Evolutionary conservation across 2,113 vertebrate species (phyloP).

Genomic region (Tautogolabrus adspersus): DNA sequence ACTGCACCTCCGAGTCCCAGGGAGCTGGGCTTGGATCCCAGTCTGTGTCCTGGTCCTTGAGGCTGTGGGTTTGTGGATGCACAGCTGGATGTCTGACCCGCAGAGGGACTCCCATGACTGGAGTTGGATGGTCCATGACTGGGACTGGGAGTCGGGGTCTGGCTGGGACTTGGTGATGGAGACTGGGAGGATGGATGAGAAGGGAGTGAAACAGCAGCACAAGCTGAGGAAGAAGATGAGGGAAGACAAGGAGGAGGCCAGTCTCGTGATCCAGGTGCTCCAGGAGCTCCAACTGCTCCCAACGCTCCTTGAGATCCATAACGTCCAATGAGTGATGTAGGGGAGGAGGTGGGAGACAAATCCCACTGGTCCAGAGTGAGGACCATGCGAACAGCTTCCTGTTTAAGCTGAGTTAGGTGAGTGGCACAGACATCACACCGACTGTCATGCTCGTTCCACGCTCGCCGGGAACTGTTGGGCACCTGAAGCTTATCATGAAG

Average conservation of each 20-base stretch:
- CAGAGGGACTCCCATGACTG: conserved; percentile 60
- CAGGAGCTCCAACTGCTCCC: conserved; percentile 42
- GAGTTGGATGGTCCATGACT: conserved; percentile 63
- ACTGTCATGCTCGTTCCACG: conserved; percentile 95
- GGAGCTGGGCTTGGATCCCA: conserved; percentile 91
- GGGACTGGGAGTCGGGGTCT: conserved; percentile 72
- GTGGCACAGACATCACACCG: conserved; percentile 95
- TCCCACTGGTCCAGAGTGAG: conserved; percentile 90
- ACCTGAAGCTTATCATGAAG: conserved; percentile 97
- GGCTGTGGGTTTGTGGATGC: conserved; percentile 43
- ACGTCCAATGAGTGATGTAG: conserved; percentile 82
- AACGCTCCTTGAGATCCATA: conserved; percentile 59
- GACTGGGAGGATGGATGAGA: conserved; percentile 79
- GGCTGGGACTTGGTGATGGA: conserved; percentile 67
- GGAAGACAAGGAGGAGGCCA: conserved; percentile 72
- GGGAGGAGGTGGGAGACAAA: conserved; percentile 90
- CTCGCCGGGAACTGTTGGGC: conserved; percentile 92
- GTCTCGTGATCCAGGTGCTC: conserved; percentile 58
- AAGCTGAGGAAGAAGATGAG: conserved; percentile 60
- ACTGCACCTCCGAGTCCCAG: conserved; percentile 88
- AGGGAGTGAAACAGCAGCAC: conserved; percentile 57
- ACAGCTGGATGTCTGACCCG: conserved; percentile 51
- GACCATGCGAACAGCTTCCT: conserved; percentile 97
- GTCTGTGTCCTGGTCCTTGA: conserved; percentile 84
- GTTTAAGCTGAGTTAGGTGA: conserved; percentile 95